Evolutionary conservation across 2,113 vertebrate genomes (phyloP).

Genomic region (Myanophis thanlyinensis): DNA sequence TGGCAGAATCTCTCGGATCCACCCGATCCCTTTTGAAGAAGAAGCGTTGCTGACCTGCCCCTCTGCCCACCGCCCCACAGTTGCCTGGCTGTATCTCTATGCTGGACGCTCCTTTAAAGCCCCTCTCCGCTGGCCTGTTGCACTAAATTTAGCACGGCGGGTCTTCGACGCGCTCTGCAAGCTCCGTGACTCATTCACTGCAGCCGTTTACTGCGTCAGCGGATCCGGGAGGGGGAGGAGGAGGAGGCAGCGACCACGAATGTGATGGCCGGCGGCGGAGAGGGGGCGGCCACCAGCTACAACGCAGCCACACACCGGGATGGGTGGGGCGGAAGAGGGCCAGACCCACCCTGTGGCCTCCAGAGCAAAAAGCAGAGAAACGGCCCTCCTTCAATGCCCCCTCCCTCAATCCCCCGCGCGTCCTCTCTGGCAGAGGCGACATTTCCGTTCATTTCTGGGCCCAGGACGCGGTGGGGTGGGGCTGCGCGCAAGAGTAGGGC

Average conservation of each 20-base stretch:
- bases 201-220: slow-evolving; percentile 17
- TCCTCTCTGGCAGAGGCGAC: not conserved
- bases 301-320: not conserved
- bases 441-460: too few relatives aligned
- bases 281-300: not conserved
- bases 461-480: not conserved
- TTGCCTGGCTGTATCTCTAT: not conserved
- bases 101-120: not conserved
- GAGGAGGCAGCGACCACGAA: not conserved
- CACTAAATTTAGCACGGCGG: slow-evolving; percentile 11
- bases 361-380: not conserved
- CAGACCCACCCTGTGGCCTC: not conserved
- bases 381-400: not conserved
- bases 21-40: not conserved
- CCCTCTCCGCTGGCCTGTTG: not conserved
- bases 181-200: slow-evolving; percentile 8
- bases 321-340: not conserved
- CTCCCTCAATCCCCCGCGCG: not conserved
- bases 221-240: not conserved
- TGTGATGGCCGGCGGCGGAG: not conserved
- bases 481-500: rapidly evolving
- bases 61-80: too few relatives aligned
- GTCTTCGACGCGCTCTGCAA: not conserved
- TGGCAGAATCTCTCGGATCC: not conserved
- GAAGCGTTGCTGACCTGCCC: not conserved